Base-by-base conservation (phyloP, 2,797 vertebrate species). In the Galago senegalensis region DNA sequence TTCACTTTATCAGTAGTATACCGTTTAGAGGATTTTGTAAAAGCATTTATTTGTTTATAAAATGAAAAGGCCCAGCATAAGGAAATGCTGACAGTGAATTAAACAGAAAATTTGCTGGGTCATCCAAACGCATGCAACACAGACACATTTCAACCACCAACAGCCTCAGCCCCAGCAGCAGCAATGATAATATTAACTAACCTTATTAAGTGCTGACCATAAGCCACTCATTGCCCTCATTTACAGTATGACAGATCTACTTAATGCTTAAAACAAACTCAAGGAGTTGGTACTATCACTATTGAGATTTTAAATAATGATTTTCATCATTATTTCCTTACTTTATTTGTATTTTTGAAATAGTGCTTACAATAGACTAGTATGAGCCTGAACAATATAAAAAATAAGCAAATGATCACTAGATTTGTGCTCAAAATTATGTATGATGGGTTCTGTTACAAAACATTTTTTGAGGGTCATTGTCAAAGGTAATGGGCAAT, bases 281-380 rank as follows among this genome's bases (percentile, higher is more conserved):
- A 58, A 37, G 16, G 25, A 69, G 27, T 67, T 40, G 1, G 2
- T 40, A 87, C 23, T 34, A 23, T 53, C 1, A 21, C 2, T 0
- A 18, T 56, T 27, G 21, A 73, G 5, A 37, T 77, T 87, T 82
- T 25, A 58, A 92, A 43, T 94, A 79, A 60, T 91, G 3, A 14
- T 7, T 43, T 43, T 37, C 43, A 43, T 70, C 6, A 67, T 72
- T 31, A 67, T 29, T 75, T 93, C 10, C 43, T 76, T 12, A 67
- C 82, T 81, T 72, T 49, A 75, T 58, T 92, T 88, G 11, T 18
- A 53, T 27, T 76, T 95, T 87, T 46, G 21, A 95, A 92, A 79
- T 37, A 60, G 58, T 31, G 1, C 56, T 96, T 84, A 60, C 16
- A 34, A 43, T 40, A 85, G 18, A 67, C 85, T 10, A 29, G 3